These are phyloP conservation scores for Malthinus seriepunctatus DNA, from an alignment of 2,888 invertebrate genomes.

Conservation along the genomic window DNA sequence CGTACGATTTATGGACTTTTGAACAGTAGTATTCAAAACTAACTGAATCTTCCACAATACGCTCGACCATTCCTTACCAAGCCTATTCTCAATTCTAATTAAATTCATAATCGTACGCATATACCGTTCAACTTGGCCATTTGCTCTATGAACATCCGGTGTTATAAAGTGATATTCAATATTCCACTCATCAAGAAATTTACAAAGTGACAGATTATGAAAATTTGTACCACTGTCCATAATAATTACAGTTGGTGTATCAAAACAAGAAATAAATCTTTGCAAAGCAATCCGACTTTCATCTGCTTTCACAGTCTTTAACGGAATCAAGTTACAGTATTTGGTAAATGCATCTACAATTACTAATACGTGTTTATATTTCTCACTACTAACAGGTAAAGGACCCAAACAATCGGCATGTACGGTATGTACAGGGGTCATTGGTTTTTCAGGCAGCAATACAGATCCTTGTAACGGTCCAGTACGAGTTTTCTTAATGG, in stretches of 20 bases:
- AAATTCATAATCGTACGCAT: conserved; percentile 34
- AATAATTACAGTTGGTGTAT: conserved; percentile 8
- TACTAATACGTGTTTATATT: conserved; percentile 27
- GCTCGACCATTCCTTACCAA: conserved; percentile 20
- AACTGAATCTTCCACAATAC: conserved; percentile 29
- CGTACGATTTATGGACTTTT: conserved; percentile 23
- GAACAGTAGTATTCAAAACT: conserved; percentile 26
- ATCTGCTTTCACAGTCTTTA: conserved; percentile 25
- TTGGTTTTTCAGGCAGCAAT: conserved; percentile 10
- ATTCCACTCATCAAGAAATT: conserved; percentile 11
- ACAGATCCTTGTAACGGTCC: conserved; percentile 30
- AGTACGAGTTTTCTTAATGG: conserved; percentile 35
- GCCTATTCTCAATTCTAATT: conserved; percentile 23
- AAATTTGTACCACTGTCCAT: conserved; percentile 18
- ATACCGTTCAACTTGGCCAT: conserved; percentile 21
- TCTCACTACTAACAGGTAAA: conserved; percentile 13
- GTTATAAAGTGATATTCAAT: conserved; percentile 10
- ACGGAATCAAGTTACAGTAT: conserved; percentile 24
- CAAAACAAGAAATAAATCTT: background rate
- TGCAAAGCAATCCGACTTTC: conserved; percentile 14
- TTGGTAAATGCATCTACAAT: conserved; percentile 28
- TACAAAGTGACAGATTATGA: conserved; percentile 16
- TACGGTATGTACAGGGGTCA: conserved; percentile 22
- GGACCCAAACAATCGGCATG: conserved; percentile 28
- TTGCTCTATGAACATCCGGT: conserved; percentile 2